Conservation (phyloP, 2,797 vertebrate species). For the Heliangelus exortis region DNA sequence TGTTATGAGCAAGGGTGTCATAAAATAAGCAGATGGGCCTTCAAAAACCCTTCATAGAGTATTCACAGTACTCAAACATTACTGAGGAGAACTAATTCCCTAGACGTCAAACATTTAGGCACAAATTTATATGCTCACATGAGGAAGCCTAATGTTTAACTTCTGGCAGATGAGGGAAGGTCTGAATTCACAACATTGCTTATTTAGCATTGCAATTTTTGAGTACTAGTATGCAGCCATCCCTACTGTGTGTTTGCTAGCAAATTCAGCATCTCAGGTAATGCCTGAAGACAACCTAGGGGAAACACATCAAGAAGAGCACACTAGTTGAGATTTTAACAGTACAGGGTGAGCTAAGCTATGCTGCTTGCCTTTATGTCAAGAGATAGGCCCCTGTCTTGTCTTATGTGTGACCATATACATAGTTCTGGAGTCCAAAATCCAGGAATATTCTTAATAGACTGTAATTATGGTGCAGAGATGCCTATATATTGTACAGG, state of each 20-base stretch:
- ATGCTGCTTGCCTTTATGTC: background rate
- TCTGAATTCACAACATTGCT: background rate
- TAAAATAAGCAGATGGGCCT: background rate
- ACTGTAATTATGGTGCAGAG: background rate
- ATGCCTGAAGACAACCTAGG: background rate
- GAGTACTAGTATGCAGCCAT: background rate
- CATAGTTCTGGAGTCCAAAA: background rate
- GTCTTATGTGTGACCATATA: background rate
- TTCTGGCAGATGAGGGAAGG: background rate
- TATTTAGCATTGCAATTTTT: background rate
- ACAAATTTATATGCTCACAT: background rate
- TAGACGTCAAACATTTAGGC: background rate
- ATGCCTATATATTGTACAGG: background rate
- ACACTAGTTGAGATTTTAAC: background rate
- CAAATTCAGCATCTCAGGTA: background rate
- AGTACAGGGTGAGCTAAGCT: background rate
- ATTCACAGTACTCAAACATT: background rate
- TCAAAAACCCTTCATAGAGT: background rate
- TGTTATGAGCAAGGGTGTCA: rapidly evolving
- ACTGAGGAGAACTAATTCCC: background rate
- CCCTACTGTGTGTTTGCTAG: background rate
- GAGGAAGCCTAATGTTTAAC: background rate
- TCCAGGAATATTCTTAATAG: background rate
- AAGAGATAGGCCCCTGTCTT: background rate
- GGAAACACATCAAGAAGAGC: background rate